Percentiles rank a stretch among this genome's conserved stretches.
phyloP scores from a whole-genome alignment of 2,797 vertebrate species.

The Cryptoblepharus egeriae region DNA sequence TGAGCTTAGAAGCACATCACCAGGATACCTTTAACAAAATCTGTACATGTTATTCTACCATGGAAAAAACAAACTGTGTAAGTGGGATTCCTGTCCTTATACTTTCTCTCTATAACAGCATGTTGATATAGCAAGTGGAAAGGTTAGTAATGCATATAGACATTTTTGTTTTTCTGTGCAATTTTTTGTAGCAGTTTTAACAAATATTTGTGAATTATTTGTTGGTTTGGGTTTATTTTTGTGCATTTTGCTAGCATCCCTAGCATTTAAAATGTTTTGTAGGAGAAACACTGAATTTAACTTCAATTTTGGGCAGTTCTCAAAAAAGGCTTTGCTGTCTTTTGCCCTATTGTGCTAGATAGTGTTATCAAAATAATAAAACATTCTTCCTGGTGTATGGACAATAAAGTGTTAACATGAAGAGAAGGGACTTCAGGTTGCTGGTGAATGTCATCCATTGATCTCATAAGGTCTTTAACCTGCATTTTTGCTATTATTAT shows the following conservation, averaged over 20 bases:
- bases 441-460: not conserved
- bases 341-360: not conserved
- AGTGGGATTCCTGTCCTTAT: not conserved
- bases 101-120: not conserved
- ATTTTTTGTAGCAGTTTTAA: not conserved
- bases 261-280: conserved; percentile 16
- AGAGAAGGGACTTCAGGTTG: not conserved
- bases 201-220: not conserved
- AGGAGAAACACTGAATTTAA: not conserved
- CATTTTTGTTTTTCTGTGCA: conserved; percentile 9
- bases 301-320: not conserved
- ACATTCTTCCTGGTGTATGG: not conserved
- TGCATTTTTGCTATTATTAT: not conserved
- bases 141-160: not conserved
- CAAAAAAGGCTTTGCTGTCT: not conserved
- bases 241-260: not conserved
- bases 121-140: not conserved
- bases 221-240: not conserved
- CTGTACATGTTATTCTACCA: not conserved
- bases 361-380: not conserved
- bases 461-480: not conserved
- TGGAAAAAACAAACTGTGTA: not conserved
- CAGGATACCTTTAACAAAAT: not conserved
- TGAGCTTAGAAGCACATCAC: conserved; percentile 3
- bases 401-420: not conserved